Percentiles rank a stretch among this genome's conserved stretches.
phyloP scores from a whole-genome alignment of 1,140 invertebrate species.

The Oncopeltus fasciatus region DNA sequence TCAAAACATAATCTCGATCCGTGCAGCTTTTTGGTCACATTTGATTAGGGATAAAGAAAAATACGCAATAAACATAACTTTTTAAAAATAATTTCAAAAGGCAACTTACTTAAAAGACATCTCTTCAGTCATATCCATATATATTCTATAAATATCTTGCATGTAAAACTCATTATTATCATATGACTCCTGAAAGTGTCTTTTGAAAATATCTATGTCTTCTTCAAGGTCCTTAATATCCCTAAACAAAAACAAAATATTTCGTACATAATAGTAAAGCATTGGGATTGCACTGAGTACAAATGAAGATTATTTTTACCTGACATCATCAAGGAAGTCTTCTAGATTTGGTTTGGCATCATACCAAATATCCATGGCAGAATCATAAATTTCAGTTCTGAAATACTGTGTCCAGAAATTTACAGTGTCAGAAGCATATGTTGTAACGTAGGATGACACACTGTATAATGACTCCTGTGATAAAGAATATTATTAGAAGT shows the following conservation, averaged over 20 bases:
- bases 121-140: slow-evolving; percentile 54
- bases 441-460: slow-evolving; percentile 35
- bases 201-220: slow-evolving; percentile 51
- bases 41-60: background rate
- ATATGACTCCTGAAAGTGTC: slow-evolving; percentile 59
- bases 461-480: slow-evolving; percentile 33
- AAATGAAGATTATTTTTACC: slow-evolving; percentile 33
- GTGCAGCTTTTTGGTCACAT: too few relatives aligned
- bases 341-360: slow-evolving; percentile 54
- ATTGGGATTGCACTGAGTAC: slow-evolving; percentile 9
- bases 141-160: slow-evolving; percentile 53
- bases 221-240: slow-evolving; percentile 50
- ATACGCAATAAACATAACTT: background rate
- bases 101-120: slow-evolving; percentile 41
- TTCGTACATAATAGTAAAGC: too few relatives aligned
- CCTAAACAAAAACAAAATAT: slow-evolving; percentile 26
- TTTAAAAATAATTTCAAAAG: background rate
- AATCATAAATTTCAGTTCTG: slow-evolving; percentile 43
- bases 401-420: slow-evolving; percentile 52
- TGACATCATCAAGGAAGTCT: slow-evolving; percentile 55
- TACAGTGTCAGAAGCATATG: slow-evolving; percentile 36
- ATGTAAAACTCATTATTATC: slow-evolving; percentile 69
- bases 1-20: too few relatives aligned
- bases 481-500: too few relatives aligned
- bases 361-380: slow-evolving; percentile 52